Base-by-base conservation (phyloP, 2,113 vertebrate species). In the Columba livia region DNA sequence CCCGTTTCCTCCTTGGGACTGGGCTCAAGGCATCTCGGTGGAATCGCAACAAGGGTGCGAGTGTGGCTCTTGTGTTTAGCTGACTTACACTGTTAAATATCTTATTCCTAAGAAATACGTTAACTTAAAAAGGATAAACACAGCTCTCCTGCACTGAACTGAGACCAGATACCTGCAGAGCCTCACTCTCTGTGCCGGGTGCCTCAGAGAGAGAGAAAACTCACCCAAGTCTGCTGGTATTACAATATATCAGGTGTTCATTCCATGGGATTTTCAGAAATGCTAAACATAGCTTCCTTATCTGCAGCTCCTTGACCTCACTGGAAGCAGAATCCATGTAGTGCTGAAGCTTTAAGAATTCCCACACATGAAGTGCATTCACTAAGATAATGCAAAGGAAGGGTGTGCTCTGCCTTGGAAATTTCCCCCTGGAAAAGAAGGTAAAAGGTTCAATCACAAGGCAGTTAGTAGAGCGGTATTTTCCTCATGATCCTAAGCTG, bases 371-470 rank as follows among this genome's bases (percentile, higher is more conserved):
- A 58, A 90, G 48, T n/a, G 23, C 12, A 6, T 86, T 79, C 20
- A 17, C 29, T 93, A 56, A 79, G 83, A 87, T 90, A 93, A 57
- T 47, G 61, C 66, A 89, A 51, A 94, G 90, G 89, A 97, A 94
- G 93, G 84, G 48, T 48, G 86, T 94, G 74, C 47, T 89, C 77
- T 84, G 89, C 73, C 44, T 89, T 81, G 69, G 80, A 81, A 81
- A 47, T 26, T 51, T 53, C 13, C n/a, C 25, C 50, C 32, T 80
- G 69, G 34, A 71, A 89, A 94, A 88, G 69, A 90, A 94, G 83
- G 95, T 85, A 67, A 93, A 88, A 95, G 90, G 85, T 92, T 93
- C 79, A 42, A 4, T 48, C 40, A 40, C 8, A 12, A 65, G 23
- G 47, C 67, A 78, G 16, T 85, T 53, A 28, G 40, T 29, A 38